Evolutionary conservation across 2,888 invertebrate species (phyloP).

Genomic region (Polietes domitor): DNA sequence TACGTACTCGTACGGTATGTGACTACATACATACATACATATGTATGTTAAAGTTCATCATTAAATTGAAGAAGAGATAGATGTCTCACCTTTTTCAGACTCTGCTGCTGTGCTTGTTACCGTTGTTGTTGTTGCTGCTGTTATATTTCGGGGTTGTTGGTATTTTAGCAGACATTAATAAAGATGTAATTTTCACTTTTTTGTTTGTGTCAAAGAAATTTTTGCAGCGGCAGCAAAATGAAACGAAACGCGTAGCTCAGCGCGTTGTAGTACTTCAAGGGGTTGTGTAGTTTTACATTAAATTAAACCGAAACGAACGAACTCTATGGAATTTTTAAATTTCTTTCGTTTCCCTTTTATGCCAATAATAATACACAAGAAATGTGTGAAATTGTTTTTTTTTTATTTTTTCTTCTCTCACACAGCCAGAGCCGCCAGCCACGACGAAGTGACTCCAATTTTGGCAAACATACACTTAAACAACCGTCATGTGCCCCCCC

Average conservation of each 20-base stretch:
- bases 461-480: constrained; percentile 3
- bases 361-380: neutral
- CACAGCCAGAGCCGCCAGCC: neutral
- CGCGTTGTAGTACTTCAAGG: neutral
- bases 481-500: neutral
- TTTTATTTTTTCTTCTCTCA: neutral
- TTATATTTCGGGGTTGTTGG: neutral
- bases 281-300: constrained; percentile 5
- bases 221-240: constrained; percentile 4
- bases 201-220: neutral
- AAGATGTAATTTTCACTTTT: constrained; percentile 21
- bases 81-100: too few species aligned
- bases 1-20: too few species aligned
- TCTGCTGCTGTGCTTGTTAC: constrained; percentile 17
- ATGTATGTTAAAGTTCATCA: constrained; percentile 26
- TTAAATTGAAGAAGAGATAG: neutral
- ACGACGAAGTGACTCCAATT: constrained; percentile 21
- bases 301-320: neutral
- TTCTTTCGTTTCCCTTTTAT: neutral
- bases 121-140: neutral
- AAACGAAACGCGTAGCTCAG: neutral
- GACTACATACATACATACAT: too few species aligned
- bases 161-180: constrained; percentile 8
- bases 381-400: neutral
- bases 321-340: neutral